Percentiles rank a stretch among this genome's conserved stretches.
Evolutionary conservation across 2,113 vertebrate genomes (phyloP).

Genomic region (human): GRCh38 chr3:67946001-67946500

Average conservation of each 20-base stretch:
- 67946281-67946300: neutral
- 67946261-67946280: neutral
- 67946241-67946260: neutral
- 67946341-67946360: neutral
- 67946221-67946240: conserved; percentile 24
- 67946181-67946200: neutral
- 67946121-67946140: neutral
- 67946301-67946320: neutral
- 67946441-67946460: neutral
- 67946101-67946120: neutral
- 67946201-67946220: neutral
- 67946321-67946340: conserved; percentile 34
- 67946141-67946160: neutral
- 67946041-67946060: neutral
- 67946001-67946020: neutral
- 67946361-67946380: neutral
- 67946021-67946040: neutral
- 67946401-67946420: neutral
- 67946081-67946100: neutral
- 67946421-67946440: conserved; percentile 4
- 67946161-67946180: neutral
- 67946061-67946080: neutral
- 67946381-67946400: neutral
- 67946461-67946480: neutral
- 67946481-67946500: neutral